Evolutionary conservation across 1,140 invertebrate genomes (phyloP), one percentile per base, ranked within the genome.

Genomic region (Wiebesia pumilae): DNA sequence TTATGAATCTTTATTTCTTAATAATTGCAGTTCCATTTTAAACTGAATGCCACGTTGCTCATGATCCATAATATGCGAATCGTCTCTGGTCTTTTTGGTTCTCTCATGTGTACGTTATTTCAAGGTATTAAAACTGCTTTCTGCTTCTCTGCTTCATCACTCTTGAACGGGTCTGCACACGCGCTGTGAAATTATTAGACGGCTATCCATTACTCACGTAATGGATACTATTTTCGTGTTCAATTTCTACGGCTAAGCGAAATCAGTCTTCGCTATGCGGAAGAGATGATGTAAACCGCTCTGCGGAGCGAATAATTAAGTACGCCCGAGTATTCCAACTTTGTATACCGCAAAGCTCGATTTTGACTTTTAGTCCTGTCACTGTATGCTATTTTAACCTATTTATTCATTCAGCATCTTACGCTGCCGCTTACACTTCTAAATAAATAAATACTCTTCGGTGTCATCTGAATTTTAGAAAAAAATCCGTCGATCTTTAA

Each of bases 281-380:
- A 54, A 33, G 30, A 58, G 47, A 33, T 33, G 14, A 78, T 69
- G 9, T n/a, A 69, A 71, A 6, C n/a, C 19, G 43, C 19, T 83
- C 38, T n/a, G 33, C 47, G 43, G 7, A 73, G 75, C 65, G 78
- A 80, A 85, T 85, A 85, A 85, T 85, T 85, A 85, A 85, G 58
- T 62, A 40, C 83, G 30, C 35, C 40, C 33, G 73, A 84, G 83
- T 40, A 75, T 19, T 12, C 19, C 40, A n/a, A 16, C 54, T 40
- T 40, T 30, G 16, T 21, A 47, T 35, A 33, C 69, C 58, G 19
- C 40, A 24, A 19, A 33, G n/a, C 58, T 85, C 38, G 35, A 79
- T 69, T 33, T n/a, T 77, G 24, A 19, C 21, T 24, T 16, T 38
- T 69, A 12, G 19, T 24, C 51, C 35, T 77, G 12, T n/a, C 3